Evolutionary conservation across 2,113 vertebrate species (phyloP).

Genomic region (Eulemur macaco): DNA sequence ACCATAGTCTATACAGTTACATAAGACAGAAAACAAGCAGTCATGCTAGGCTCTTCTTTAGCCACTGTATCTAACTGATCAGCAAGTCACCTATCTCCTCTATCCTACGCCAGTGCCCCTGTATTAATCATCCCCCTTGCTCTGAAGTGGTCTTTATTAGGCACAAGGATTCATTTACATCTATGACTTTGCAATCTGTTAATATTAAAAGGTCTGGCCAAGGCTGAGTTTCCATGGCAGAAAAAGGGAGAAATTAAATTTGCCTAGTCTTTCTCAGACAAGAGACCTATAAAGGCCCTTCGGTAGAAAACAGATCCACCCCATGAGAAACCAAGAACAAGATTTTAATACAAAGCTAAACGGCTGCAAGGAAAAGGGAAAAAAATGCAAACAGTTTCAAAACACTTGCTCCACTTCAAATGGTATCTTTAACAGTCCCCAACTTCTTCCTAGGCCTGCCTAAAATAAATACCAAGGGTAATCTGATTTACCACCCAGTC

Average conservation of each 20-base stretch:
- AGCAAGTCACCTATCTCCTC: not conserved
- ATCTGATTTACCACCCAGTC: not conserved
- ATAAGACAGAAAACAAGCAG: not conserved
- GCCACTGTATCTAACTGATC: not conserved
- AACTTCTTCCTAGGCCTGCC: not conserved
- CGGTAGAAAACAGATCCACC: not conserved
- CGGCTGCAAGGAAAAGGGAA: not conserved
- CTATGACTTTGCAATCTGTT: not conserved
- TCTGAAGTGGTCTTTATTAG: not conserved
- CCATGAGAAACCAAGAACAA: not conserved
- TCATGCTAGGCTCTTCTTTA: not conserved
- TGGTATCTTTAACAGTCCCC: not conserved
- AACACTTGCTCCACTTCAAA: not conserved
- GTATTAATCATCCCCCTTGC: not conserved
- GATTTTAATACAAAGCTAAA: not conserved
- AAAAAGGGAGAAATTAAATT: slow-evolving; percentile 29
- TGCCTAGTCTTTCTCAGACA: not conserved
- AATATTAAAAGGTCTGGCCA: not conserved
- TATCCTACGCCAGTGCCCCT: not conserved
- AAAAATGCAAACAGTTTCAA: not conserved
- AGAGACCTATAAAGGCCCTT: not conserved
- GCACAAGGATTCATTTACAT: not conserved
- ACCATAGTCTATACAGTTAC: not conserved
- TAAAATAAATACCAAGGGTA: slow-evolving; percentile 4
- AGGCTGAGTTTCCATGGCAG: not conserved